Conservation (phyloP, 64 coral and sea anemone genomes). For the Montipora foliosa region DNA sequence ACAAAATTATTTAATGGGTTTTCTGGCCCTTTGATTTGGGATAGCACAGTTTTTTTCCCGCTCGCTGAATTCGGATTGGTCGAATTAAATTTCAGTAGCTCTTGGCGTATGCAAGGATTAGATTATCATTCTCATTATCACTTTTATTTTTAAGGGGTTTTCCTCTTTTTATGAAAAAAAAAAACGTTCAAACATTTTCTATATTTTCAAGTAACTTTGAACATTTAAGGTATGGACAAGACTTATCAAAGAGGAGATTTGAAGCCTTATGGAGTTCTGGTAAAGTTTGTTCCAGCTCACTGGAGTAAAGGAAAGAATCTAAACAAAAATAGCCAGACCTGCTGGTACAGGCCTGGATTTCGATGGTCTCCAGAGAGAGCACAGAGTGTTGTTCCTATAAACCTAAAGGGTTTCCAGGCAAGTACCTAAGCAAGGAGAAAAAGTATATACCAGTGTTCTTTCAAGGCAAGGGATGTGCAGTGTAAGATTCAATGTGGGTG, state of each 20-base stretch:
- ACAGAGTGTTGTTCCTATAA: slow-evolving; percentile 74
- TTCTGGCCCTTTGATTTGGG: too few relatives aligned
- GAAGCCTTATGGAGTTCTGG: slow-evolving; percentile 79
- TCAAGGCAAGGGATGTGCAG: too few relatives aligned
- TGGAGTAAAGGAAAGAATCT: slow-evolving; percentile 75
- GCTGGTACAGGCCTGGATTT: slow-evolving; percentile 94
- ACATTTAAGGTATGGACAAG: slow-evolving; percentile 87
- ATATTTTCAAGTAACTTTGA: neutral
- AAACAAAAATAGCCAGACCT: slow-evolving; percentile 80
- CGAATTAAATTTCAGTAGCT: too few relatives aligned
- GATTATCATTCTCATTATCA: too few relatives aligned
- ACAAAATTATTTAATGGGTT: too few relatives aligned
- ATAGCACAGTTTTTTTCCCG: too few relatives aligned
- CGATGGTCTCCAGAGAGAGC: slow-evolving; percentile 78
- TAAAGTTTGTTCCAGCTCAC: slow-evolving; percentile 91
- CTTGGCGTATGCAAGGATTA: too few relatives aligned
- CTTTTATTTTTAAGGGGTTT: too few relatives aligned
- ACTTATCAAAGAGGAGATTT: slow-evolving; percentile 90
- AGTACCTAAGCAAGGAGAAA: neutral
- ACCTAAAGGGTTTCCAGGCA: slow-evolving; percentile 83
- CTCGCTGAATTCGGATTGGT: too few relatives aligned
- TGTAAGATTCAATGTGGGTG: too few relatives aligned
- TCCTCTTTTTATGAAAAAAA: too few relatives aligned
- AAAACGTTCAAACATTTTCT: neutral
- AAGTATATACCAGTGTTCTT: neutral